These are phyloP conservation scores for Acleris literana DNA, from an alignment of 2,888 invertebrate genomes.

Conservation along the genomic window DNA sequence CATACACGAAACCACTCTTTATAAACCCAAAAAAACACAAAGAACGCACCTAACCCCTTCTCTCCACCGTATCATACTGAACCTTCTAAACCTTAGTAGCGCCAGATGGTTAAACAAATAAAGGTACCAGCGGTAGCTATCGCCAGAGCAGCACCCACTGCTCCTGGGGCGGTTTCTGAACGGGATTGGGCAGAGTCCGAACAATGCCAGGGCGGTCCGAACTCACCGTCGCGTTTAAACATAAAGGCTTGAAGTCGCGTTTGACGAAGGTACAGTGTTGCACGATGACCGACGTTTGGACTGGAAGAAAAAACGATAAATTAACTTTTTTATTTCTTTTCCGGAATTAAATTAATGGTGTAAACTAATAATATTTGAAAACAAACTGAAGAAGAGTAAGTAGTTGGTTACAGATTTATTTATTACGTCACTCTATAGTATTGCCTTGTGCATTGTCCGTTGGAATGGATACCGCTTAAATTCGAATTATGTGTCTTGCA, in stretches of 20 bases:
- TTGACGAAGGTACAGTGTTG: conserved; percentile 86
- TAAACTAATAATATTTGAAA: no score
- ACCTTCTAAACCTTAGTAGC: no score
- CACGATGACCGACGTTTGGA: conserved; percentile 76
- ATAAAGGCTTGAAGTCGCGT: conserved; percentile 94
- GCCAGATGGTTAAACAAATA: conserved; percentile 92
- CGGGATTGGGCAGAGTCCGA: conserved; percentile 75
- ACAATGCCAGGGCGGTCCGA: conserved; percentile 88
- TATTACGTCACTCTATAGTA: no score
- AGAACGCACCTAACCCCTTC: conserved; percentile 50
- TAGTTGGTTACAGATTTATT: no score
- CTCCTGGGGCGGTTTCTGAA: conserved; percentile 93
- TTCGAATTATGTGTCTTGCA: no score
- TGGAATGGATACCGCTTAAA: no score
- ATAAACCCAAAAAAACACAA: conserved; percentile 36
- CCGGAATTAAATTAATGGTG: no score
- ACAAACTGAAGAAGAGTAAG: no score
- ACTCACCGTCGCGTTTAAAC: conserved; percentile 89
- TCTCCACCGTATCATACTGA: conserved; percentile 94
- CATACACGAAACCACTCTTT: conserved; percentile 31
- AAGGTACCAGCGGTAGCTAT: conserved; percentile 91
- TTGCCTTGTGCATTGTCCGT: no score
- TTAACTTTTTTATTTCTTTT: no score
- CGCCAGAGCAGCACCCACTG: conserved; percentile 90
- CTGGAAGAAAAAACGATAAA: conserved; percentile 46